Percentiles rank a stretch among this genome's conserved stretches.
phyloP scores from a whole-genome alignment of 1,140 invertebrate species.

The Maniola jurtina region DNA sequence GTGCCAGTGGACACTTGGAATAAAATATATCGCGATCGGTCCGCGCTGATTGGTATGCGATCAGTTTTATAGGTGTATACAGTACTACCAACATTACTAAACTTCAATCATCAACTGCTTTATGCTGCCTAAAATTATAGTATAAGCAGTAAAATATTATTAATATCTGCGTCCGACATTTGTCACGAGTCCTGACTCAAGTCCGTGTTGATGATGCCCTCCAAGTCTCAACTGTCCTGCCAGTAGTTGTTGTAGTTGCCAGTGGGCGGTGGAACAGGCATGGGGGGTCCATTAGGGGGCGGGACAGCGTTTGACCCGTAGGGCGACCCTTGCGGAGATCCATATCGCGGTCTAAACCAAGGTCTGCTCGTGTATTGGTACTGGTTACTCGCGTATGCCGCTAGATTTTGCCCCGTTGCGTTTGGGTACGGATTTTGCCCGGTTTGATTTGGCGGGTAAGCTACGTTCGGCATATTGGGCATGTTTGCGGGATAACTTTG shows the following conservation, averaged over 20 bases:
- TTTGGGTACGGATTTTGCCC: slow-evolving; percentile 68
- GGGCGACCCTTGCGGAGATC: slow-evolving; percentile 61
- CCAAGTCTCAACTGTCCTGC: slow-evolving; percentile 69
- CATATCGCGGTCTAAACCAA: slow-evolving; percentile 66
- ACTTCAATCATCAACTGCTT: too few species aligned
- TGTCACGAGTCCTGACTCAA: slow-evolving; percentile 34
- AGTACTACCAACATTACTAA: too few species aligned
- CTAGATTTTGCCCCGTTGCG: slow-evolving; percentile 69
- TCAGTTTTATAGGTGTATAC: too few species aligned
- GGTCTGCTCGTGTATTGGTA: slow-evolving; percentile 65
- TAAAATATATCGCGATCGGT: too few species aligned
- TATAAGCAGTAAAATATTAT: slow-evolving; percentile 8
- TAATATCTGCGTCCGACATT: slow-evolving; percentile 10
- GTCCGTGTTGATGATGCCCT: slow-evolving; percentile 40
- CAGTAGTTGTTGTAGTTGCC: slow-evolving; percentile 70
- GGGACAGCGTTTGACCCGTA: slow-evolving; percentile 52
- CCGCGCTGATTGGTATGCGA: too few species aligned
- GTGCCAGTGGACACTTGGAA: too few species aligned
- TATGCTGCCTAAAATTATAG: not conserved
- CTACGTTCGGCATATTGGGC: slow-evolving; percentile 54
- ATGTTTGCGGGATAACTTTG: slow-evolving; percentile 53
- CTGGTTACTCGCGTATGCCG: slow-evolving; percentile 68
- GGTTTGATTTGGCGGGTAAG: slow-evolving; percentile 53
- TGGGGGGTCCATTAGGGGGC: slow-evolving; percentile 50
- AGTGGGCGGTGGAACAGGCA: slow-evolving; percentile 57